Evolutionary conservation across 2,113 vertebrate genomes (phyloP), one percentile per base, ranked within the genome.

Genomic region (Podarcis raffonei): DNA sequence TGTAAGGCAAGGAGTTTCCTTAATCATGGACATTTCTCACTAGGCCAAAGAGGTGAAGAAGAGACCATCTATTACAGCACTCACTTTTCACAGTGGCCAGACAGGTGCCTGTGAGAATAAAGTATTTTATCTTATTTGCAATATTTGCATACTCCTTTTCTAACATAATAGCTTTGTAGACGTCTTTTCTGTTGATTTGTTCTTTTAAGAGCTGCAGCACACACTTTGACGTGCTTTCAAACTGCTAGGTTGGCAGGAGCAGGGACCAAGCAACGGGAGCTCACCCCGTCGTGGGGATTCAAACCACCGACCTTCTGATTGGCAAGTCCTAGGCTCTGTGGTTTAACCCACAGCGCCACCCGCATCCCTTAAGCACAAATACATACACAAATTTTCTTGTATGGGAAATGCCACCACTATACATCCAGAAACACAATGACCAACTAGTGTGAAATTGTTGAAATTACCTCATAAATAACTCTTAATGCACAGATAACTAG

Each of bases 391-490:
- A 57, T 94, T 83, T 81, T 95, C 86, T 89, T 59, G 65, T 89
- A 83, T 86, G 92, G 78, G 92, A 90, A 91, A 82, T 92, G 71
- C 92, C 1, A 4, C 89, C 86, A 93, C 93, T 92, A 93, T 95
- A 93, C 93, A 95, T 93, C 93, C 92, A 82, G 94, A 89, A 90
- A 90, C 92, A 92, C 96, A 97, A 97, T 95, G 96, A 93, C 94
- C 94, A 96, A 94, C 89, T 92, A 94, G 96, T 96, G 96, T 96
- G 95, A 96, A 94, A 92, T 93, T 91, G 87, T 94, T 95, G 89
- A 96, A 97, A 97, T 97, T 95, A 88, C 96, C 92, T 96, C 95
- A 96, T 97, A 97, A 97, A 97, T 97, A 97, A 96, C 95, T 95
- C 80, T 85, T 96, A 96, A 96, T 95, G 95, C 94, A 92, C 89